phyloP scores from a whole-genome alignment of 2,113 vertebrate species.

The Dipodomys stephensi region DNA sequence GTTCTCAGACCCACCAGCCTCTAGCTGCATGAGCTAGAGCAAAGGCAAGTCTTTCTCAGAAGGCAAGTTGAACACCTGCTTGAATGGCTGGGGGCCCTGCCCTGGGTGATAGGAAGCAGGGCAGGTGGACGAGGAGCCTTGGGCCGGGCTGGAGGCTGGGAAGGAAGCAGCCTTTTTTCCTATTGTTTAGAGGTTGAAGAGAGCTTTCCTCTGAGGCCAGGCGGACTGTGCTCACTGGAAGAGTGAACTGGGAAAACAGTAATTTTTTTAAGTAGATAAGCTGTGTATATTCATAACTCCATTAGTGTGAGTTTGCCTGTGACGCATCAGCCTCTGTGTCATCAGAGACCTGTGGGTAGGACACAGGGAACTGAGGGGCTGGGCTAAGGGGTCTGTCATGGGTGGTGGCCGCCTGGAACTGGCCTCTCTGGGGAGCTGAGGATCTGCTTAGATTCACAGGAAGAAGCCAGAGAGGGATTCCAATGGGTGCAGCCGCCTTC shows the following conservation, averaged over 20 bases:
- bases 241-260: background rate
- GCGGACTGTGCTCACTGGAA: slow-evolving; percentile 43
- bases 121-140: background rate
- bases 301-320: background rate
- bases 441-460: background rate
- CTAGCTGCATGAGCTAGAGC: background rate
- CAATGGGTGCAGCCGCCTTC: background rate
- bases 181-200: background rate
- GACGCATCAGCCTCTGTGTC: too few species aligned
- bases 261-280: background rate
- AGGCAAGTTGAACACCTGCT: background rate
- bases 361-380: background rate
- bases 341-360: background rate
- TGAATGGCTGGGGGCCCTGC: background rate
- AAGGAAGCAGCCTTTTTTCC: background rate
- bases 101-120: fast-evolving
- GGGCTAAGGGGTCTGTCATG: background rate
- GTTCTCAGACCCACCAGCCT: slow-evolving; percentile 4
- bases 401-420: too few species aligned
- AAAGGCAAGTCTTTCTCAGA: background rate
- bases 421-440: background rate
- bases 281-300: background rate
- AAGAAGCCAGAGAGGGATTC: background rate
- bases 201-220: slow-evolving; percentile 21
- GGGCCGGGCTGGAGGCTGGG: background rate